Evolutionary conservation across 1,140 invertebrate genomes (phyloP).

Genomic region (Macrocentrus cingulum): DNA sequence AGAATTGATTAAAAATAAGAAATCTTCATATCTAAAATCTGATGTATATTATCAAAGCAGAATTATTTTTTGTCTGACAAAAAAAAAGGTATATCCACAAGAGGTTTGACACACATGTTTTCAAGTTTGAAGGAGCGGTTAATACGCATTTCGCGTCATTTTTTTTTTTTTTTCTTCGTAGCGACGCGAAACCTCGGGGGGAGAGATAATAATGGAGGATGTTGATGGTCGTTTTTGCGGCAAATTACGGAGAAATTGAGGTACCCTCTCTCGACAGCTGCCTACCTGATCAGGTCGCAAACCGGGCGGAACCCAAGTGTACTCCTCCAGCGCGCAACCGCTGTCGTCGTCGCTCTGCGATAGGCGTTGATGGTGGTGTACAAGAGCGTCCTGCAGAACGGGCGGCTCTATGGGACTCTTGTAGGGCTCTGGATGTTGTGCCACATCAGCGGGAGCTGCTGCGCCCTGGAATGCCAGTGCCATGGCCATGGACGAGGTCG

Average conservation of each 20-base stretch:
- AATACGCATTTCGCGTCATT: too few species aligned
- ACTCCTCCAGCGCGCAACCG: constrained; percentile 95
- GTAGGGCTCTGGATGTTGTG: constrained; percentile 43
- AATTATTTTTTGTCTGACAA: too few species aligned
- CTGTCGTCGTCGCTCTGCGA: constrained; percentile 96
- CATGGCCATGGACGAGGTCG: constrained; percentile 48
- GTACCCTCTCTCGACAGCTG: background rate
- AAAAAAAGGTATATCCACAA: too few species aligned
- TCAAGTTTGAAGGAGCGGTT: too few species aligned
- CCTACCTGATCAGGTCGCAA: constrained; percentile 92
- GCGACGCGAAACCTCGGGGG: too few species aligned
- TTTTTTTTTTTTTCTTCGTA: too few species aligned
- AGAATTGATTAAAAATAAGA: too few species aligned
- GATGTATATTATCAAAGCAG: too few species aligned
- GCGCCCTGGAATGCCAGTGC: constrained; percentile 51
- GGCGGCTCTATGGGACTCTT: constrained; percentile 34
- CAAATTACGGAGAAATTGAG: background rate
- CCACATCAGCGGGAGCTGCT: constrained; percentile 35
- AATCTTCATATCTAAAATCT: too few species aligned
- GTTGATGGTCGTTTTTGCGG: background rate
- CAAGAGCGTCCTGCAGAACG: constrained; percentile 49
- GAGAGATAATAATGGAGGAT: constrained; percentile 10
- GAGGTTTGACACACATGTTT: too few species aligned
- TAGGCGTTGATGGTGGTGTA: constrained; percentile 80
- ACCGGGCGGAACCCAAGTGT: constrained; percentile 96